A percentile compares a stretch with the other conserved stretches of the same genome.
These are phyloP conservation scores for Hyperoplus immaculatus DNA, from an alignment of 2,797 vertebrate species.

Conservation along the genomic window DNA sequence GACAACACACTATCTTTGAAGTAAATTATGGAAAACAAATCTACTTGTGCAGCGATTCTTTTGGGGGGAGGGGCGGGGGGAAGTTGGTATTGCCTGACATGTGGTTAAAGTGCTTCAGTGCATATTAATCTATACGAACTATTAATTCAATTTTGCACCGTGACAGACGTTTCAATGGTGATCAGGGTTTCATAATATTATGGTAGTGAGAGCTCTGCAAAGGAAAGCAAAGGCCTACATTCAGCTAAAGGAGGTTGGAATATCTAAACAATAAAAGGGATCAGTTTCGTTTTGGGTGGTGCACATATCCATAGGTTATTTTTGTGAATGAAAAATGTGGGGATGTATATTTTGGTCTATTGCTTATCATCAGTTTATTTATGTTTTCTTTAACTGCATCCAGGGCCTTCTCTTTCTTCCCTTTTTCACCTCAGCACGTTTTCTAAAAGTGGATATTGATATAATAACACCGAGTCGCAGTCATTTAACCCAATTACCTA, in stretches of 20 bases:
- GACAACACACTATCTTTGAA: slow-evolving; percentile 99
- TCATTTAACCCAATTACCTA: slow-evolving; percentile 95
- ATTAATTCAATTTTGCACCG: slow-evolving; percentile 62
- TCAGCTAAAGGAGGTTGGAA: slow-evolving; percentile 26
- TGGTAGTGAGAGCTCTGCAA: slow-evolving; percentile 17
- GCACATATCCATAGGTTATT: slow-evolving; percentile 10
- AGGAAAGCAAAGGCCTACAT: slow-evolving; percentile 33
- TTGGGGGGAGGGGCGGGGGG: slow-evolving; percentile 68
- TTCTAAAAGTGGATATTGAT: slow-evolving; percentile 79
- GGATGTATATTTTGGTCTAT: slow-evolving; percentile 19
- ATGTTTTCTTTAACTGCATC: slow-evolving; percentile 6
- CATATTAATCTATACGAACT: slow-evolving; percentile 75
- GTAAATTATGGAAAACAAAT: slow-evolving; percentile 96
- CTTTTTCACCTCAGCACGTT: slow-evolving; percentile 27
- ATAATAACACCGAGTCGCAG: slow-evolving; percentile 80
- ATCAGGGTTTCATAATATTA: slow-evolving; percentile 41
- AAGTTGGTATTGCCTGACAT: slow-evolving; percentile 74
- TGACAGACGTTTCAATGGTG: slow-evolving; percentile 67
- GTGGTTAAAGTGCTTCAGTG: slow-evolving; percentile 89
- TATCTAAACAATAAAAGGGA: slow-evolving; percentile 39
- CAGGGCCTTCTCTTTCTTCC: slow-evolving; percentile 12
- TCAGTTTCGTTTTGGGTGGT: slow-evolving; percentile 41
- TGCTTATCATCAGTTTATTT: slow-evolving; percentile 21
- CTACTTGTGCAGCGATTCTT: slow-evolving; percentile 95
- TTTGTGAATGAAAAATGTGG: slow-evolving; percentile 33